phyloP scores from a whole-genome alignment of 2,888 invertebrate species.

The Agrotis puta region DNA sequence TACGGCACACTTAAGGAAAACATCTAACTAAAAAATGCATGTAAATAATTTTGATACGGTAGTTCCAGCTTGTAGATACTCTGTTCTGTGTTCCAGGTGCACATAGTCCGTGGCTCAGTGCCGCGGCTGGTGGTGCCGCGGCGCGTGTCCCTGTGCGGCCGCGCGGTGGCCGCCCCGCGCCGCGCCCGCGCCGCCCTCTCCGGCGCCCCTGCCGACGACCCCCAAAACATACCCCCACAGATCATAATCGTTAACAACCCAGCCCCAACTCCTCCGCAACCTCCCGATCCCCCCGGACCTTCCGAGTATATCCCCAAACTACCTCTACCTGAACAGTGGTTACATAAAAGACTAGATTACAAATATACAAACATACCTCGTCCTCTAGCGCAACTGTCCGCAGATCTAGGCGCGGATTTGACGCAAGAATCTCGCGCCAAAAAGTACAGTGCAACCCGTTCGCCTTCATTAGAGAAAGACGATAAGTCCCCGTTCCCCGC shows the following conservation, averaged over 20 bases:
- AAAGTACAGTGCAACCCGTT: constrained; percentile 86
- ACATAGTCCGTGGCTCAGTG: constrained; percentile 78
- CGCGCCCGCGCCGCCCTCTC: constrained; percentile 66
- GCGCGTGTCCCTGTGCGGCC: constrained; percentile 69
- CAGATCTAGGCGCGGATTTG: constrained; percentile 81
- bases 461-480: constrained; percentile 89
- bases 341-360: constrained; percentile 84
- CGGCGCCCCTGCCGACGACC: constrained; percentile 69
- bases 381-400: constrained; percentile 81
- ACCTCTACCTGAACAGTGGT: constrained; percentile 87
- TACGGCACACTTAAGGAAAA: too few species aligned
- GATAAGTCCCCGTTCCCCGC: constrained; percentile 85
- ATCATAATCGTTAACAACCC: constrained; percentile 71
- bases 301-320: constrained; percentile 80
- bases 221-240: constrained; percentile 65
- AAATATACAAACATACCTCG: constrained; percentile 84
- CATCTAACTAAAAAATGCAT: too few species aligned
- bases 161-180: constrained; percentile 53
- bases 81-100: constrained; percentile 77
- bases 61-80: not conserved
- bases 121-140: constrained; percentile 53
- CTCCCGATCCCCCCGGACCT: constrained; percentile 63
- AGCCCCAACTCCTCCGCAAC: constrained; percentile 61
- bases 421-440: constrained; percentile 80
- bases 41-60: not conserved